Evolutionary conservation across 2,797 vertebrate genomes (phyloP), one percentile per base, ranked within the genome.

Genomic region (Discoglossus pictus): DNA sequence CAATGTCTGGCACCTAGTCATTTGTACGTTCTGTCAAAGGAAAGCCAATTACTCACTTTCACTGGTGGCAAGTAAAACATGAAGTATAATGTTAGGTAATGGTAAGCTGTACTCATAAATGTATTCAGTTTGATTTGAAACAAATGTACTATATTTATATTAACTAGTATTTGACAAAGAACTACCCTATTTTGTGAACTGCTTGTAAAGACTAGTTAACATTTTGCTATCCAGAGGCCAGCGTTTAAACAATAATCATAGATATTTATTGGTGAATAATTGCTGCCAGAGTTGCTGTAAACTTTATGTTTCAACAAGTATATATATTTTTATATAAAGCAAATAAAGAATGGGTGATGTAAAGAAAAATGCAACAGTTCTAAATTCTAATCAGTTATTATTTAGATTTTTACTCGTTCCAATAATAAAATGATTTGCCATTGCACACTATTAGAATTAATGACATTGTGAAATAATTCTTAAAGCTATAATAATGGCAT

Each of bases 61-160:
- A 70, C 68, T 70, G 36, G 68, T 70, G 60, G 68, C 68, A 70
- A 70, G 68, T 70, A 70, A 70, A 70, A 70, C 68, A 63, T 63
- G 60, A 46, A 58, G 48, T 44, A 70, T 63, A 58, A 63, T 70
- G 68, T 70, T 70, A 70, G 68, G 60, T 70, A 63, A 70, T 70
- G 68, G 50, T 64, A 62, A 56, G 36, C 54, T 64, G 68, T 56
- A 42, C 68, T 64, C 60, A 70, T 70, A 70, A 70, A 70, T 64
- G 24, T 52, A 58, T 63, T 31, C 51, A 64, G 68, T 70, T 70
- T 63, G 68, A 70, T 70, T 70, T 70, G 60, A 70, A 70, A 70
- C 68, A 70, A 70, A 70, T 70, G 68, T 70, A 70, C 52, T 63
- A 56, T 63, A 70, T 39, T 63, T 46, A 62, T 40, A 63, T 62